Evolutionary conservation across 2,797 vertebrate species (phyloP).

Genomic region (Tokudaia tokunoshimensis): DNA sequence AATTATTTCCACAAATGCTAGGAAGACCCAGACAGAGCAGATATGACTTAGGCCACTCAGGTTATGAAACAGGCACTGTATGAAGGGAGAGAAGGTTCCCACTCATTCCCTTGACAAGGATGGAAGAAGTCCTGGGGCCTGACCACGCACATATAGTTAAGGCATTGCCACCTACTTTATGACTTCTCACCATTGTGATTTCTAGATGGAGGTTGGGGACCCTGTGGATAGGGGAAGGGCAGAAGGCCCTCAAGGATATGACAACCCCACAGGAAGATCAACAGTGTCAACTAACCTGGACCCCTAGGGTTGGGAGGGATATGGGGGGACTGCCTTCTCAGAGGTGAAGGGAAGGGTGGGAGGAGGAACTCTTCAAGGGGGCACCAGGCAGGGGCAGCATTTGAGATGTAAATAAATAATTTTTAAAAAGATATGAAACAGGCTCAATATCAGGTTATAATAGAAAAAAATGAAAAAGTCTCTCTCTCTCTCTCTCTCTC

Average conservation of each 20-base stretch:
- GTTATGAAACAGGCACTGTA: neutral
- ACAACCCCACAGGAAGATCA: neutral
- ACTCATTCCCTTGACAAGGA: neutral
- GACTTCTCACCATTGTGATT: neutral
- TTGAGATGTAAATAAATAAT: neutral
- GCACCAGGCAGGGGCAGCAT: neutral
- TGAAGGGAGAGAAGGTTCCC: neutral
- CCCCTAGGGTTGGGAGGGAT: neutral
- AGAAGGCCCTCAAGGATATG: neutral
- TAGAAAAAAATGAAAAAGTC: neutral
- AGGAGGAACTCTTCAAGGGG: neutral
- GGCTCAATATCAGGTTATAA: neutral
- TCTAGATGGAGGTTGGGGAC: neutral
- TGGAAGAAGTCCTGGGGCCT: neutral
- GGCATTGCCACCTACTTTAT: neutral
- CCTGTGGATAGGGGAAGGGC: neutral
- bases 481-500: too few relatives aligned
- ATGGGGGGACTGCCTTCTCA: neutral
- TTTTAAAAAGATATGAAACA: neutral
- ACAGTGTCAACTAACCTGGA: neutral
- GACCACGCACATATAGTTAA: neutral
- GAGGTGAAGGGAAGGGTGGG: neutral
- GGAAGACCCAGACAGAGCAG: neutral
- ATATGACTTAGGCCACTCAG: neutral
- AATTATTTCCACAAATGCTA: constrained; percentile 37